Conservation (phyloP, 1,140 invertebrate species). For the Tachypleus tridentatus region DNA sequence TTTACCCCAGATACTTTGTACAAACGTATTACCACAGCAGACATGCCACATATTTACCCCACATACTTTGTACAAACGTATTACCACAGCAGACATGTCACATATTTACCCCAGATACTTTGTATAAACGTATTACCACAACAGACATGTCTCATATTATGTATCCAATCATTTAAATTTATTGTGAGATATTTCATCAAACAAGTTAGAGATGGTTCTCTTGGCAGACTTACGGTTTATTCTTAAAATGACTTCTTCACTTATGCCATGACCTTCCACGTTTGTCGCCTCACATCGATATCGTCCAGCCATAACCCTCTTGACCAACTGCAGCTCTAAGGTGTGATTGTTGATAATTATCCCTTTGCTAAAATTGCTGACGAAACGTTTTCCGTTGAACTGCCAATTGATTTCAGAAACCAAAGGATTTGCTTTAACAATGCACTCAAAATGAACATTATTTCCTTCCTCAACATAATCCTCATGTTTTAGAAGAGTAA, state of each 20-base stretch:
- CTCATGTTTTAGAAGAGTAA: slow-evolving; percentile 61
- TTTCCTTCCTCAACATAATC: slow-evolving; percentile 60
- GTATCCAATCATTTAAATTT: too few relatives aligned
- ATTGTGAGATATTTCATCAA: too few relatives aligned
- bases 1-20: too few relatives aligned
- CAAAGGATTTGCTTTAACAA: slow-evolving; percentile 71
- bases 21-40: too few relatives aligned
- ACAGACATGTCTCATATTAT: too few relatives aligned
- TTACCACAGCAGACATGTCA: too few relatives aligned
- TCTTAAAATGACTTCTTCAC: slow-evolving; percentile 64
- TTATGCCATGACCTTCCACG: slow-evolving; percentile 74
- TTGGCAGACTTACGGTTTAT: slow-evolving; percentile 60
- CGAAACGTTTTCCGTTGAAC: slow-evolving; percentile 44
- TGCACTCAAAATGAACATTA: slow-evolving; percentile 80
- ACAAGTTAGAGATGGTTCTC: too few relatives aligned
- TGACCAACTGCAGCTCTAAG: slow-evolving; percentile 29
- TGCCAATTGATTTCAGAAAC: slow-evolving; percentile 66
- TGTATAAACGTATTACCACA: too few relatives aligned
- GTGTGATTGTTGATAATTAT: slow-evolving; percentile 66
- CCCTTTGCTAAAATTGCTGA: slow-evolving; percentile 40
- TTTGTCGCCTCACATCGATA: slow-evolving; percentile 84
- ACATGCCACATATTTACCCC: too few relatives aligned
- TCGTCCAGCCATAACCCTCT: slow-evolving; percentile 24
- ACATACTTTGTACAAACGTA: too few relatives aligned
- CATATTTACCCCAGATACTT: too few relatives aligned